Conservation (phyloP, 2,113 vertebrate species). For the Herpetotheres cachinnans region DNA sequence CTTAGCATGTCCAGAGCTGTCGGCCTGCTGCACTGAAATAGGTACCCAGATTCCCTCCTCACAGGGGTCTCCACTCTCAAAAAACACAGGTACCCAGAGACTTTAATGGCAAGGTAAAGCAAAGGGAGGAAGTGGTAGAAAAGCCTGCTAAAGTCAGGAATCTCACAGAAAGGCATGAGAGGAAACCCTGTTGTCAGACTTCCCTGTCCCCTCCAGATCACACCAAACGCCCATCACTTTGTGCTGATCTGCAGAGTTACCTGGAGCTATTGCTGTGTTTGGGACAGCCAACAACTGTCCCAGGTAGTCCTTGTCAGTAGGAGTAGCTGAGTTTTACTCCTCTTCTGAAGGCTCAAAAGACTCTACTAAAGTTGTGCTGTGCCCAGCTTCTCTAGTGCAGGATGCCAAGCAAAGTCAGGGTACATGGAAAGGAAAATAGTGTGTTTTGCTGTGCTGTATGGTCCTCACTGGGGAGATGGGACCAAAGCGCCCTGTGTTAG, state of each 20-base stretch:
- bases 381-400: not conserved
- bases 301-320: not conserved
- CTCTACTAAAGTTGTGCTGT: not conserved
- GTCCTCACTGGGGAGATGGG: not conserved
- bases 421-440: rapidly evolving
- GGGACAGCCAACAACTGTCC: not conserved
- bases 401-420: not conserved
- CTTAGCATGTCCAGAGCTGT: not conserved
- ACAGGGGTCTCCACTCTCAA: not conserved
- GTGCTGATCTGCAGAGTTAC: not conserved
- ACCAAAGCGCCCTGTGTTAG: not conserved
- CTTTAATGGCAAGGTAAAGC: not conserved
- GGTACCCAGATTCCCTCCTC: not conserved
- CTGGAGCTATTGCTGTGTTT: not conserved
- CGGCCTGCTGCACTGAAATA: not conserved
- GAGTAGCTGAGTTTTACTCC: not conserved
- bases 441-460: not conserved
- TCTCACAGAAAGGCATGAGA: not conserved
- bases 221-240: not conserved
- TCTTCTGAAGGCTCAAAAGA: not conserved
- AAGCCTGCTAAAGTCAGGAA: not conserved
- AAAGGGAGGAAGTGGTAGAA: not conserved
- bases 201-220: not conserved
- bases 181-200: not conserved
- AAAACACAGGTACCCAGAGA: too few species aligned